Evolutionary conservation across 1,140 invertebrate species (phyloP).

Genomic region (Ephestia elutella): DNA sequence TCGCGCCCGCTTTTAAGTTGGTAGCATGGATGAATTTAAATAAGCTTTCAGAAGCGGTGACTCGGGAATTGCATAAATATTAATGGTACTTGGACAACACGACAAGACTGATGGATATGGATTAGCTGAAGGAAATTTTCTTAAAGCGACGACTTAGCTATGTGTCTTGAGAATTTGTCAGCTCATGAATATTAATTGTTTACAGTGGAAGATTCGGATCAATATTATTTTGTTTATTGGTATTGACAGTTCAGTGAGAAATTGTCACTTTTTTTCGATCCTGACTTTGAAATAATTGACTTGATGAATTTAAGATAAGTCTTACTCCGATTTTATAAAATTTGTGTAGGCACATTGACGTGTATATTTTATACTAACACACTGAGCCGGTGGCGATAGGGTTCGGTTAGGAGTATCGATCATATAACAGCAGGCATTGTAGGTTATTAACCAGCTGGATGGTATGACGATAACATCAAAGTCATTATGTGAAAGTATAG

Average conservation of each 20-base stretch:
- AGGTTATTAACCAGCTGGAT: too few species aligned
- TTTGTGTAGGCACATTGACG: too few species aligned
- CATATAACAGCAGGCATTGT: too few species aligned
- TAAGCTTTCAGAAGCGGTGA: conserved; percentile 52
- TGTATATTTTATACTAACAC: too few species aligned
- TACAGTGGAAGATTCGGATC: conserved; percentile 23
- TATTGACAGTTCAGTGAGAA: conserved; percentile 26
- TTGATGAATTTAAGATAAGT: too few species aligned
- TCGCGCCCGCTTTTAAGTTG: conserved; percentile 43
- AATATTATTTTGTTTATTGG: conserved; percentile 38
- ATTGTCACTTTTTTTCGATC: too few species aligned
- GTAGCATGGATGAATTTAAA: conserved; percentile 59
- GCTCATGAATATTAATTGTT: conserved; percentile 35
- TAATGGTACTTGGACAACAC: conserved; percentile 45
- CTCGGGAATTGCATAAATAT: conserved; percentile 59
- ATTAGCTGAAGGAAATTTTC: conserved; percentile 37
- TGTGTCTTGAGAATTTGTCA: conserved; percentile 27
- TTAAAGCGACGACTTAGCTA: conserved; percentile 23
- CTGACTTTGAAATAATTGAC: too few species aligned
- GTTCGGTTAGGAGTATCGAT: too few species aligned
- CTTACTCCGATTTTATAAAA: too few species aligned
- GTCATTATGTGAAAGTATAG: too few species aligned
- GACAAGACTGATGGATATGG: conserved; percentile 44
- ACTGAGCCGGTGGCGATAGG: too few species aligned
- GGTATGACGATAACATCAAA: too few species aligned